A percentile compares a stretch with the other conserved stretches of the same genome.
Conservation (phyloP, 2,113 vertebrate genomes). For the Carassius auratus region DNA sequence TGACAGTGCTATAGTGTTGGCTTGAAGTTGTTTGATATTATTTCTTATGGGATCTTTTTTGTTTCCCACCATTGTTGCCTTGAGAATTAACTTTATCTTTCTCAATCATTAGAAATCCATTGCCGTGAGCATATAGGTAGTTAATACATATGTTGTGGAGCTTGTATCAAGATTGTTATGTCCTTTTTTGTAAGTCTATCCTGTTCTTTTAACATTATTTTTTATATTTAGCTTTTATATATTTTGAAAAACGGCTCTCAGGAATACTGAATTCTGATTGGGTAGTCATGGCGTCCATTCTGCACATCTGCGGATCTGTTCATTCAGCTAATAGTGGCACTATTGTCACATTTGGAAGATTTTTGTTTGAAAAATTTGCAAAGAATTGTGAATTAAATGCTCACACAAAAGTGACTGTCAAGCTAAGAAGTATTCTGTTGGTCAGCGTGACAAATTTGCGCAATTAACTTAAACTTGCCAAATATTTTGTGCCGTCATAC, state of each 20-base stretch:
- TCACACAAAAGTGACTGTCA: too few species aligned
- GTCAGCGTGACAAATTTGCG: too few species aligned
- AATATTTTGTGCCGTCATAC: too few species aligned
- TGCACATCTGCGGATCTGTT: too few species aligned
- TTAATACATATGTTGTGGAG: slow-evolving; percentile 12
- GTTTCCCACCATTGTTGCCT: neutral
- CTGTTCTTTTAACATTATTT: neutral
- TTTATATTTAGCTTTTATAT: neutral
- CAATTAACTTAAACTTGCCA: neutral
- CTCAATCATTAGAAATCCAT: slow-evolving; percentile 27
- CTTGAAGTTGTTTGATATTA: slow-evolving; percentile 29
- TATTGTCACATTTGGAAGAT: too few species aligned
- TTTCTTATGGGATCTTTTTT: neutral
- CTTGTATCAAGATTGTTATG: neutral
- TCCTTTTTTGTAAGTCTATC: neutral
- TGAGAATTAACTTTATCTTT: slow-evolving; percentile 3
- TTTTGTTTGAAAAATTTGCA: too few species aligned
- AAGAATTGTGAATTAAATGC: too few species aligned
- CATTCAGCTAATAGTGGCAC: too few species aligned
- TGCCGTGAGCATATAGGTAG: neutral
- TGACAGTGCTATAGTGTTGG: slow-evolving; percentile 8
- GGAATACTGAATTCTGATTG: neutral
- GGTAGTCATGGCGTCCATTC: neutral
- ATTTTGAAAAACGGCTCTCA: neutral
- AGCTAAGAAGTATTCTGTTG: too few species aligned